Evolutionary conservation across 2,797 vertebrate genomes (phyloP).

Genomic region (Amphiprion clarkii): DNA sequence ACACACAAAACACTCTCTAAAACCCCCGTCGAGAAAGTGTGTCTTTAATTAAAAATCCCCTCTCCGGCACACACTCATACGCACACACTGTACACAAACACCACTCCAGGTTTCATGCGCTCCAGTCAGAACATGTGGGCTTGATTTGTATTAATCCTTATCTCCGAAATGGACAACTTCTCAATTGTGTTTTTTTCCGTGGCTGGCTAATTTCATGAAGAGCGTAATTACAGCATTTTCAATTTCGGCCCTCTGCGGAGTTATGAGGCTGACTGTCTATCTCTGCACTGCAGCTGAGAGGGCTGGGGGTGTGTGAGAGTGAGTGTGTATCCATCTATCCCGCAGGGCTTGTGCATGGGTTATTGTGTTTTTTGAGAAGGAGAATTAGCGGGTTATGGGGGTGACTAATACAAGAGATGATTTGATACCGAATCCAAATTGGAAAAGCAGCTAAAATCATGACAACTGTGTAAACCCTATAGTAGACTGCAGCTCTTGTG

Average conservation of each 20-base stretch:
- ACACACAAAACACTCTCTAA: conserved; percentile 11
- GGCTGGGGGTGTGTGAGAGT: conserved; percentile 9
- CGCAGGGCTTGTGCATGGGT: conserved; percentile 37
- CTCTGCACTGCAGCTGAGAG: conserved; percentile 73
- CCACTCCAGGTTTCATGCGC: conserved; percentile 55
- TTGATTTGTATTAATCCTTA: conserved; percentile 80
- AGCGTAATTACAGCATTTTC: conserved; percentile 84
- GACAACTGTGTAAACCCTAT: conserved; percentile 39
- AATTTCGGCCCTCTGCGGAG: conserved; percentile 72
- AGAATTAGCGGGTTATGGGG: conserved; percentile 51
- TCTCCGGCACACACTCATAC: conserved; percentile 17
- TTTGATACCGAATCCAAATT: conserved; percentile 53
- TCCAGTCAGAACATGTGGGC: conserved; percentile 61
- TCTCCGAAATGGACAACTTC: conserved; percentile 77
- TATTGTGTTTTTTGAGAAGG: conserved; percentile 49
- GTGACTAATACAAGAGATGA: conserved; percentile 62
- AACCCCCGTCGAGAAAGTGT: conserved; percentile 54
- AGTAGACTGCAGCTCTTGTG: conserved; percentile 14
- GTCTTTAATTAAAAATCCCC: conserved; percentile 79
- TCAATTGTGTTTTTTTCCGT: conserved; percentile 68
- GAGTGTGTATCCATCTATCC: conserved; percentile 21
- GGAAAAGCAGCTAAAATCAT: conserved; percentile 46
- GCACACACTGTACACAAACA: conserved; percentile 34
- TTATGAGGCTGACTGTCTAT: conserved; percentile 69
- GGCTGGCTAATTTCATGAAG: conserved; percentile 82